Base-by-base conservation (phyloP, 2,888 invertebrate genomes). In the Nudaria mundana region DNA sequence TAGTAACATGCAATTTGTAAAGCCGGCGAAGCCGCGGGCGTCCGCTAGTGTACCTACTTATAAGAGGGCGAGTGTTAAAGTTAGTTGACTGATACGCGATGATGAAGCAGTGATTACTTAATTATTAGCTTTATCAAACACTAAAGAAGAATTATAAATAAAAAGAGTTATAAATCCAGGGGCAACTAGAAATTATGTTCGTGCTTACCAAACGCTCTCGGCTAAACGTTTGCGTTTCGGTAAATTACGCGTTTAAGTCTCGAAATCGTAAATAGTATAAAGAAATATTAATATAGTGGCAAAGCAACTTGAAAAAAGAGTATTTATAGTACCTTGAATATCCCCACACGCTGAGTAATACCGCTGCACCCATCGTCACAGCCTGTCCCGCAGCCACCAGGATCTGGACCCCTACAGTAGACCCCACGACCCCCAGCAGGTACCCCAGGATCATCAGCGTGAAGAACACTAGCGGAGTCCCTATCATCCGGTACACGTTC, bases 401-500 rank as follows among this genome's bases (percentile, higher is more conserved):
- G n/a, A 92, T 89, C 72, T 94, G 94, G 39, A 96, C 80, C 34
- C 96, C 96, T 49, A 97, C 70, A 23, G 94, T 83, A 33, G 93
- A 93, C 67, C 95, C 95, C 60, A 96, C 76, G 63, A 94, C 95
- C 38, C 96, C 94, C 48, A 94, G 73, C 66, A 98, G 88, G 79
- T 98, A 99, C 77, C 94, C 94, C 42, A 93, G 83, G 53, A 97
- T 91, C 57, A 97, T 94, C 59, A 97, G 84, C 15, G 93, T 93
- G 66, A 95, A 94, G 76, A 97, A 94, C 38, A 97, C 97, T 13
- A 95, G 95, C 8, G 98, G 98, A 18, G 99, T 98, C 66, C 97
- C 92, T 32, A 97, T 96, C 48, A 98, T 95, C 76, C 96, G 96
- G 85, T 98, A 97, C 48, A 99, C 93, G 82, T 98, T 99, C 91